A percentile compares a stretch with the other conserved stretches of the same genome.
These are phyloP conservation scores for Helleia helle DNA, from an alignment of 2,888 invertebrate species.

Conservation along the genomic window DNA sequence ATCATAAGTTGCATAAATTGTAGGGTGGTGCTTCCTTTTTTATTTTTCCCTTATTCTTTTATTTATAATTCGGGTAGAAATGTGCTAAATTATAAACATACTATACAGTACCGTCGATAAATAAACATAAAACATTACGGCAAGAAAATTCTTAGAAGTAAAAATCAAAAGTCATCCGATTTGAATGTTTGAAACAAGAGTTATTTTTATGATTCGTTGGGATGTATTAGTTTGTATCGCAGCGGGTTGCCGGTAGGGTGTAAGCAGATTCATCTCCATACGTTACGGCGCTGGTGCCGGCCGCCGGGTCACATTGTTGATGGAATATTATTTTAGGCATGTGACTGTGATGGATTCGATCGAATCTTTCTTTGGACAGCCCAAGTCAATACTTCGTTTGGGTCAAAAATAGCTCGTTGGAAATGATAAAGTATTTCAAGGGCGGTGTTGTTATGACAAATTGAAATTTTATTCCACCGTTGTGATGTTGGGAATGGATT, in stretches of 20 bases:
- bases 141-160: too few relatives aligned
- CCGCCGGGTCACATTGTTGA: slow-evolving; percentile 37
- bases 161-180: neutral
- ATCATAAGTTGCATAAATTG: too few relatives aligned
- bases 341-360: slow-evolving; percentile 69
- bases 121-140: too few relatives aligned
- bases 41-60: too few relatives aligned
- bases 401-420: slow-evolving; percentile 19
- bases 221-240: slow-evolving; percentile 33
- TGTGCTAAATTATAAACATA: too few relatives aligned
- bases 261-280: slow-evolving; percentile 44
- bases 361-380: slow-evolving; percentile 55
- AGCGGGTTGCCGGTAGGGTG: slow-evolving; percentile 45
- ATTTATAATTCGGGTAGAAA: too few relatives aligned
- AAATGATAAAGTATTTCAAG: slow-evolving; percentile 51
- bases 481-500: neutral
- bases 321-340: slow-evolving; percentile 59
- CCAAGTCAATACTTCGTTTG: slow-evolving; percentile 37
- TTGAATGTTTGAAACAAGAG: neutral
- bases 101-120: too few relatives aligned
- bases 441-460: slow-evolving; percentile 10
- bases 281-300: slow-evolving; percentile 35
- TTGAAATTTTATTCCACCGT: slow-evolving; percentile 1
- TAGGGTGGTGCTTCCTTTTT: too few relatives aligned
- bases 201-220: slow-evolving; percentile 1